Conservation (phyloP, 2,888 invertebrate species). For the Chrysolina americana region DNA sequence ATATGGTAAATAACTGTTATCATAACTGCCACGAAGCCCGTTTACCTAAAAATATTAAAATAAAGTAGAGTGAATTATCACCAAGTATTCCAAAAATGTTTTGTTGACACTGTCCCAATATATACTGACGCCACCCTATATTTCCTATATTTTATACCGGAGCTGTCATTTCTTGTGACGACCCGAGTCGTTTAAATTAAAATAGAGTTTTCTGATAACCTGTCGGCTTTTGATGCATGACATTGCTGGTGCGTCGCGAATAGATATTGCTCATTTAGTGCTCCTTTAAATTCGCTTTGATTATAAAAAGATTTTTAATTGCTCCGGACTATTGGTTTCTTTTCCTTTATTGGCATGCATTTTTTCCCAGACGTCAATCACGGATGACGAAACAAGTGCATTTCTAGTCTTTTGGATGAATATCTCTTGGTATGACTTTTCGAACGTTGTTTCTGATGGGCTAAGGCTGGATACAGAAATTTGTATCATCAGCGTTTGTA, state of each 20-base stretch:
- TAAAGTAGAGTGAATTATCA: too few species aligned
- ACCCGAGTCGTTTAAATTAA: slow-evolving; percentile 62
- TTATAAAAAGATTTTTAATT: slow-evolving; percentile 70
- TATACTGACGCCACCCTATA: not conserved
- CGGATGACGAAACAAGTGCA: slow-evolving; percentile 48
- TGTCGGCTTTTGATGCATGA: slow-evolving; percentile 65
- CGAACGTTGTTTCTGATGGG: not conserved
- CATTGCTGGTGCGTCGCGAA: slow-evolving; percentile 61
- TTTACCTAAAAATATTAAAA: too few species aligned
- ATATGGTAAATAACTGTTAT: too few species aligned
- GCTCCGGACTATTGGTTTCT: slow-evolving; percentile 63
- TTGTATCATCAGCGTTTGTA: too few species aligned
- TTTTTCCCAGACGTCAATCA: slow-evolving; percentile 58
- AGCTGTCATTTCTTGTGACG: slow-evolving; percentile 50
- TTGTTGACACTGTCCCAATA: not conserved
- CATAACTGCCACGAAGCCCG: too few species aligned
- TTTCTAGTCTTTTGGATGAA: slow-evolving; percentile 36
- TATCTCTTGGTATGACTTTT: not conserved
- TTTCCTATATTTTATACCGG: slow-evolving; percentile 31
- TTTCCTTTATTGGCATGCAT: slow-evolving; percentile 60
- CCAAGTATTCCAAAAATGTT: not conserved
- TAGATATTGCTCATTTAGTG: slow-evolving; percentile 68
- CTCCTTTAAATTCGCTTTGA: slow-evolving; percentile 66
- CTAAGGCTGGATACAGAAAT: too few species aligned
- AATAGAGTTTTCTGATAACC: slow-evolving; percentile 67